Evolutionary conservation across 2,888 invertebrate genomes (phyloP), one percentile per base, ranked within the genome.

Genomic region (Siphonodentalium dalli): DNA sequence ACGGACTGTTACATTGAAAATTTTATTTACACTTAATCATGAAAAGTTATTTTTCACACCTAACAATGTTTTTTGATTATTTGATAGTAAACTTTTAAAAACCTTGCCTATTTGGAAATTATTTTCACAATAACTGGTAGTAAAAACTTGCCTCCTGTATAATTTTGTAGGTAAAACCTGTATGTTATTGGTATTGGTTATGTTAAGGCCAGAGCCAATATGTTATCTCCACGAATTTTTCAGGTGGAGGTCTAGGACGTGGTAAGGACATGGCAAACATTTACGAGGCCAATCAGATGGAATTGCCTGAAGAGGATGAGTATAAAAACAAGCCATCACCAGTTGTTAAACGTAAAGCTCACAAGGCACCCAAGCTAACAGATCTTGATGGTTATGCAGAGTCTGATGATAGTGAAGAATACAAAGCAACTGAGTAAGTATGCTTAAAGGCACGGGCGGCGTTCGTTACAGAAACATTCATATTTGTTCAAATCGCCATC

Each of bases 191-290:
- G n/a, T n/a, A n/a, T n/a, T n/a, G n/a, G 13, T 15, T 8, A 41
- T 15, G 1, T 24, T 24, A 24, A 26, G 24, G 13, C 6, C 9
- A 23, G 6, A 18, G n/a, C 9, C 33, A 20, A 8, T 9, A n/a
- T 20, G 28, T 33, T 13, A 11, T 20, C 18, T 42, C 4, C 29
- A 26, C 28, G 5, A 11, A 26, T 43, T 5, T 54, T 55, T 13
- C 88, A 51, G 89, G 90, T 24, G 89, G 90, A 0, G 91, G 92
- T 1, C 86, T n/a, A n/a, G n/a, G n/a, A n/a, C n/a, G 92, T 21
- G 94, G 95, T 0, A 95, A 95, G 79, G 93, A 95, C 80, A 93
- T 93, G 68, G 88, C 90, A n/a, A 93, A 92, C 46, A 93, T 93
- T 13, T 53, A 84, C 84, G 63, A 88, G 89, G 74, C 26, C 52